Conservation (phyloP, 2,888 invertebrate genomes). For the Ophioninae sp. region DNA sequence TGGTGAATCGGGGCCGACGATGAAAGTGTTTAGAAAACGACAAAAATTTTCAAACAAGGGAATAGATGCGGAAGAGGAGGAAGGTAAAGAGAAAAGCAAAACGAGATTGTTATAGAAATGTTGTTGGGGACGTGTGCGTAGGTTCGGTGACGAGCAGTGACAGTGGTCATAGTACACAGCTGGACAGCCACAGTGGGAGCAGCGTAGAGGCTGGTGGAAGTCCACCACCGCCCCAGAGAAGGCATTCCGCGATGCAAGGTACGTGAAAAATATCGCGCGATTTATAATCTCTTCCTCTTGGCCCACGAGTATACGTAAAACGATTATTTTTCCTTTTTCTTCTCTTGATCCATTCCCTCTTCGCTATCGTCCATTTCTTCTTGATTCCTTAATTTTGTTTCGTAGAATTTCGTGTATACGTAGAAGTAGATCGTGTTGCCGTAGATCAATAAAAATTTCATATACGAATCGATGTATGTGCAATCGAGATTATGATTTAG, state of each 20-base stretch:
- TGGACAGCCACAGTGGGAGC: conserved; percentile 85
- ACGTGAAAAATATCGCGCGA: conserved; percentile 70
- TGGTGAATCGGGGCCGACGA: background rate
- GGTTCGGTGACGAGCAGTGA: conserved; percentile 96
- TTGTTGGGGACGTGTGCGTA: conserved; percentile 79
- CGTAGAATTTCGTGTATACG: conserved; percentile 56
- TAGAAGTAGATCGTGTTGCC: conserved; percentile 59
- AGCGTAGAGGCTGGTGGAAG: conserved; percentile 82
- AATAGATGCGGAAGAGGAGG: conserved; percentile 3
- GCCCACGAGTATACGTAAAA: conserved; percentile 10
- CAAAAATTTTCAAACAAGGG: background rate
- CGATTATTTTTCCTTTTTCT: conserved; percentile 16
- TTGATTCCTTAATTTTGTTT: background rate
- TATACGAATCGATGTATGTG: conserved; percentile 28
- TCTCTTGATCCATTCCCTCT: background rate
- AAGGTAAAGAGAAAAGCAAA: conserved; percentile 57
- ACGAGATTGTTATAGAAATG: conserved; percentile 78
- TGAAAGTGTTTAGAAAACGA: background rate
- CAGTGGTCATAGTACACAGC: conserved; percentile 92
- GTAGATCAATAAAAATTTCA: conserved; percentile 48
- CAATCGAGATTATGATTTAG: conserved; percentile 9
- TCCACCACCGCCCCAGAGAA: conserved; percentile 82
- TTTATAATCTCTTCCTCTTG: background rate
- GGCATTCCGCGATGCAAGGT: conserved; percentile 83
- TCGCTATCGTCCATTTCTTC: conserved; percentile 48